Evolutionary conservation across 2,797 vertebrate species (phyloP).

Genomic region (Leucoraja ocellata): DNA sequence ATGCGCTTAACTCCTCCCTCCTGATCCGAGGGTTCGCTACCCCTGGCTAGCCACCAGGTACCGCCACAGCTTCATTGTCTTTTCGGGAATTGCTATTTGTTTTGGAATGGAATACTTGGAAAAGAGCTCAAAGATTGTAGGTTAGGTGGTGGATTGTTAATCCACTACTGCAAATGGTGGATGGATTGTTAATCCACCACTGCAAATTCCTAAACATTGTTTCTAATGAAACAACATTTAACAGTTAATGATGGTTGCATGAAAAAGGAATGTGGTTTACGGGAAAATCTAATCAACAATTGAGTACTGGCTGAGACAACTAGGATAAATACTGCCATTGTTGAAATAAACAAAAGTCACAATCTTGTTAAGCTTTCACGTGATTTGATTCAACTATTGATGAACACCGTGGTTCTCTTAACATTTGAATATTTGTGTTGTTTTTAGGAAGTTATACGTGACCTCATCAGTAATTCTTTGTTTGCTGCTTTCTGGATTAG

Average conservation of each 20-base stretch:
- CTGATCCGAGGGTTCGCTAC: no score
- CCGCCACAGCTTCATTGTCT: no score
- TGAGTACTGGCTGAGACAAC: background rate
- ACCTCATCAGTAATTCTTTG: conserved; percentile 81
- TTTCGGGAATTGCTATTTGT: no score
- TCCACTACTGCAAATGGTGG: no score
- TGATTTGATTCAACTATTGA: background rate
- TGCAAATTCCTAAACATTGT: no score
- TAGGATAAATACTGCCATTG: background rate
- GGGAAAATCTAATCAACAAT: background rate
- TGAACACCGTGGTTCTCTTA: background rate
- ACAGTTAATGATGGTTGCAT: background rate
- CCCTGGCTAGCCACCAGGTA: no score
- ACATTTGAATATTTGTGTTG: background rate
- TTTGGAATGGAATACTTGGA: no score
- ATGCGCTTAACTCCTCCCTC: no score
- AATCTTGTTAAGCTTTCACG: background rate
- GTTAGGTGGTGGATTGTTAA: background rate
- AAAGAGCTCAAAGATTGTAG: background rate
- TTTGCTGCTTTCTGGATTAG: conserved; percentile 84
- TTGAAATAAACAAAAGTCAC: background rate
- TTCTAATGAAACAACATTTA: background rate
- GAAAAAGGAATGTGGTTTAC: background rate
- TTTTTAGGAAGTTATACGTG: conserved; percentile 86
- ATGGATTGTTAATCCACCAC: background rate